phyloP scores from a whole-genome alignment of 2,797 vertebrate genomes.

The Petrocephalus schoutedeni region DNA sequence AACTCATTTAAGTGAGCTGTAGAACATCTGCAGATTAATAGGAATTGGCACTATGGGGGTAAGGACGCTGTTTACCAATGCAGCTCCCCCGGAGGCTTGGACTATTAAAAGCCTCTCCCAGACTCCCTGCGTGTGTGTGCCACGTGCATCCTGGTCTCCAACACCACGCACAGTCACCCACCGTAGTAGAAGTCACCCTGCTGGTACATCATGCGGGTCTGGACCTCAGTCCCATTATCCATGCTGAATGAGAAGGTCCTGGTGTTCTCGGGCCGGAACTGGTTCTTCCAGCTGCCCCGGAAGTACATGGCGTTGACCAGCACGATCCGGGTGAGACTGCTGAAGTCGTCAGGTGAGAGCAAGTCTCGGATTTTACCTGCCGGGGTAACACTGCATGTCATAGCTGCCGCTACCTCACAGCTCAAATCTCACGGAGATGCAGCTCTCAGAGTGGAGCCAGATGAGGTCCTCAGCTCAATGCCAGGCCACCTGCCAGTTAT shows the following conservation, averaged over 20 bases:
- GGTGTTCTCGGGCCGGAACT: slow-evolving; percentile 93
- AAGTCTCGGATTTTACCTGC: slow-evolving; percentile 84
- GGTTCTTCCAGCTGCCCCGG: slow-evolving; percentile 95
- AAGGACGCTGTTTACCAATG: neutral
- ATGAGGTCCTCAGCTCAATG: neutral
- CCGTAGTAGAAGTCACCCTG: slow-evolving; percentile 98
- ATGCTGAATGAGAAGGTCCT: slow-evolving; percentile 94
- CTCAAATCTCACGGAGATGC: neutral
- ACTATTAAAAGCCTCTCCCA: neutral
- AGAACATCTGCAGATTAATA: neutral
- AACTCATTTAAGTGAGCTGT: neutral
- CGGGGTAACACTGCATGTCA: neutral
- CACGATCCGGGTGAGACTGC: slow-evolving; percentile 73
- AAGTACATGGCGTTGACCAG: slow-evolving; percentile 92
- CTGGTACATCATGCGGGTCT: slow-evolving; percentile 99
- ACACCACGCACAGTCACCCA: slow-evolving; percentile 42
- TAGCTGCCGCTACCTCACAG: neutral
- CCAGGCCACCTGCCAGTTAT: neutral
- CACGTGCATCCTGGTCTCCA: neutral
- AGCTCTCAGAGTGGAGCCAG: neutral
- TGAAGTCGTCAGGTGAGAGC: slow-evolving; percentile 84
- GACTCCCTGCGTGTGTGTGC: neutral
- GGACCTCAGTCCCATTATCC: slow-evolving; percentile 93
- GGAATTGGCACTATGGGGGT: neutral
- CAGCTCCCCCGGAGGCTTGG: neutral